A percentile compares a stretch with the other conserved stretches of the same genome.
Evolutionary conservation across 2,113 vertebrate species (phyloP).

Genomic region (Tenebrosternarchus preto): DNA sequence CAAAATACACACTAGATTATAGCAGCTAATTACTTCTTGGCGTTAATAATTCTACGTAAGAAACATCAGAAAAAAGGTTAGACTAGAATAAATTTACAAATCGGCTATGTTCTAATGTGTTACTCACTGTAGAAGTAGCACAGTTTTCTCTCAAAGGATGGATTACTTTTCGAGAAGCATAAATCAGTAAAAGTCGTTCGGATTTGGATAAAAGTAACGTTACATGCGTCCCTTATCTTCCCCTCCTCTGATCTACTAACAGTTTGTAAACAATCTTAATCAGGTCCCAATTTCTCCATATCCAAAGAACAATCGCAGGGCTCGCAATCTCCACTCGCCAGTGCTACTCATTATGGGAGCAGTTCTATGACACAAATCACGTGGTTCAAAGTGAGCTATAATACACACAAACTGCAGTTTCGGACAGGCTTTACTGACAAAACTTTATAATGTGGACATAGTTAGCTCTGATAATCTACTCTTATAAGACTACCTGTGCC

Average conservation of each 20-base stretch:
- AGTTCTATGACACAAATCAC: constrained; percentile 44
- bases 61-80: background rate
- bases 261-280: background rate
- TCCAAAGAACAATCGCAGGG: background rate
- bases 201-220: background rate
- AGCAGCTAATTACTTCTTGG: background rate
- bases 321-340: background rate
- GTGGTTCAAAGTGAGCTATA: constrained; percentile 38
- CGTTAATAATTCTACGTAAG: background rate
- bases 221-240: background rate
- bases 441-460: no score
- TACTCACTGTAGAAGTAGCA: constrained; percentile 21
- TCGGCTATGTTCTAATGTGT: background rate
- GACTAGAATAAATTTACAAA: background rate
- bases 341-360: background rate
- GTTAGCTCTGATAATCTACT: no score
- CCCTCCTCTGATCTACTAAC: background rate
- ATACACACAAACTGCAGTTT: background rate
- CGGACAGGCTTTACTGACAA: no score
- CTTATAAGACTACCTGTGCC: no score
- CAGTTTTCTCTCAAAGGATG: constrained; percentile 14
- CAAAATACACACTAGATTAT: no score
- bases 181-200: background rate
- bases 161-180: constrained; percentile 8
- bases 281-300: background rate